Percentiles rank a stretch among this genome's conserved stretches.
These are phyloP conservation scores for Ericerus pela DNA, from an alignment of 1,140 invertebrate genomes.

Conservation along the genomic window DNA sequence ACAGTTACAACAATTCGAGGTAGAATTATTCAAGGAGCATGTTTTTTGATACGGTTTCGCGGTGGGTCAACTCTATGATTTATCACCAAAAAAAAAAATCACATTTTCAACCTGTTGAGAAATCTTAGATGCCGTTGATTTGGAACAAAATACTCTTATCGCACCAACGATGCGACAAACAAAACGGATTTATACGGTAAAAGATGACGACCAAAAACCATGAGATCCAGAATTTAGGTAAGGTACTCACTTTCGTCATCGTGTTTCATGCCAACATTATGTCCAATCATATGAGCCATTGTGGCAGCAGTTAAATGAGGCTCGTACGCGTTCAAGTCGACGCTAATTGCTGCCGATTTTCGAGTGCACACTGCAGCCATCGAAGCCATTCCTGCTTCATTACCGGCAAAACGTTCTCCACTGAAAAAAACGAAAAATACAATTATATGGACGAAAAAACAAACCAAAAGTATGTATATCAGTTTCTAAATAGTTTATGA, in stretches of 20 bases:
- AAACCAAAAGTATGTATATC: not conserved
- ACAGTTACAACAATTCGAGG: too few relatives aligned
- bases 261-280: constrained; percentile 89
- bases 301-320: constrained; percentile 83
- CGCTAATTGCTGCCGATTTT: constrained; percentile 79
- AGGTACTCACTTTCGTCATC: constrained; percentile 69
- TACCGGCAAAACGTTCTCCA: constrained; percentile 62
- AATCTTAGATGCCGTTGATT: too few relatives aligned
- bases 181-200: too few relatives aligned
- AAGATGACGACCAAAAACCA: too few relatives aligned
- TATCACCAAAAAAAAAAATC: too few relatives aligned
- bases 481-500: not conserved
- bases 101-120: too few relatives aligned
- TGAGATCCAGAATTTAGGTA: too few relatives aligned
- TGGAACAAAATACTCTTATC: too few relatives aligned
- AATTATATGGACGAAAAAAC: not conserved
- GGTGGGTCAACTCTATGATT: too few relatives aligned
- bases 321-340: constrained; percentile 82
- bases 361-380: constrained; percentile 79
- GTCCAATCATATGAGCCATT: constrained; percentile 92
- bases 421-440: constrained; percentile 35
- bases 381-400: constrained; percentile 80
- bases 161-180: too few relatives aligned
- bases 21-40: too few relatives aligned
- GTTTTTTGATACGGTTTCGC: too few relatives aligned